phyloP scores from a whole-genome alignment of 2,113 vertebrate species.

The Coreoperca whiteheadi region DNA sequence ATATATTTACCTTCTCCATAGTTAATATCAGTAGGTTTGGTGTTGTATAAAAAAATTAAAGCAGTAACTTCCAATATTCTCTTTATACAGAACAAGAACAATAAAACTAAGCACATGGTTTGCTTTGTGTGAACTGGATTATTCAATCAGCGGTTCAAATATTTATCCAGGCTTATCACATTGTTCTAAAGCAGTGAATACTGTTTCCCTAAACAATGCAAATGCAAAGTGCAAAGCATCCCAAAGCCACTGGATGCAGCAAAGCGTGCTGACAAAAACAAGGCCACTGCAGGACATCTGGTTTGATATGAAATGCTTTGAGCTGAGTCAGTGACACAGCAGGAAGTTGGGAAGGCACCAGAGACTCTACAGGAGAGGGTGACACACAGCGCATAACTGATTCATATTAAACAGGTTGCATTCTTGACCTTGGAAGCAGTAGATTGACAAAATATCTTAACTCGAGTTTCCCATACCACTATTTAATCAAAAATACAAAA shows the following conservation, averaged over 20 bases:
- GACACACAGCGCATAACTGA: not conserved
- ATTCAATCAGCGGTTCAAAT: conserved; percentile 67
- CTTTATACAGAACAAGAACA: conserved; percentile 61
- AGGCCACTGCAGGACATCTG: conserved; percentile 56
- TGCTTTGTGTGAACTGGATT: conserved; percentile 40
- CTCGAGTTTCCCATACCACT: no score
- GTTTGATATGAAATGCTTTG: conserved; percentile 49
- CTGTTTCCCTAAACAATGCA: conserved; percentile 65
- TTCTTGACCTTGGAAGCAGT: not conserved
- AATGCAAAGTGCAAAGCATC: conserved; percentile 49
- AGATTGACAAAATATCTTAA: not conserved
- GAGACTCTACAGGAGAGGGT: conserved; percentile 25
- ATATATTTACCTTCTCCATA: conserved; percentile 49
- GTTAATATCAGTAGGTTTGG: conserved; percentile 6
- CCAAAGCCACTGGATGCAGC: conserved; percentile 50
- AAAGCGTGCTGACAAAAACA: conserved; percentile 52
- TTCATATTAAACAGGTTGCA: not conserved
- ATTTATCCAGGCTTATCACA: conserved; percentile 71
- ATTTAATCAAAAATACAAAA: no score
- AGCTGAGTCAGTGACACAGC: conserved; percentile 53
- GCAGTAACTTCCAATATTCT: conserved; percentile 43
- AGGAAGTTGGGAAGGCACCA: conserved; percentile 49
- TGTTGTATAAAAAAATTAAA: conserved; percentile 31
- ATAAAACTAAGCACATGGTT: conserved; percentile 52
- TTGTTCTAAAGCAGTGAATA: conserved; percentile 70